Evolutionary conservation across 2,888 invertebrate species (phyloP), one percentile per base, ranked within the genome.

Genomic region (Cylindroiulus punctatus): DNA sequence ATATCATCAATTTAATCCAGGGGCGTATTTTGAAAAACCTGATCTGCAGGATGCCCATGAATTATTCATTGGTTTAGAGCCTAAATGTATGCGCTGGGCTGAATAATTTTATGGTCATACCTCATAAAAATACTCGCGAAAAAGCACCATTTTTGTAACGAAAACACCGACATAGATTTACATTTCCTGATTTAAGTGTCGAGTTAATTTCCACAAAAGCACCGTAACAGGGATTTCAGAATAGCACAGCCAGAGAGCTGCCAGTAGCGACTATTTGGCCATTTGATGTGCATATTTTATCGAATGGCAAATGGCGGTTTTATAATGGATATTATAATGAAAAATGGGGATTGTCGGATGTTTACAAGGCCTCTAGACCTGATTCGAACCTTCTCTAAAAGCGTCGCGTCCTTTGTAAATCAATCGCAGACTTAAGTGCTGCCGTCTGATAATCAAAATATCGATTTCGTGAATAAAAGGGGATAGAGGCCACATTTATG

Each of bases 261-360:
- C 19, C 4, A 65, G 26, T 65, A 10, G 57, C 22, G 57, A 22
- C 22, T 76, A 76, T 26, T 76, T 30, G 30, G 76, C 30, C 76
- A 12, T 76, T 76, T 76, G 30, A 76, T 76, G 76, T 2, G 76
- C 76, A 76, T 76, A 76, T 12, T 76, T 76, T 76, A 76, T 76
- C 30, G 76, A 30, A 30, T 3, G 26, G 26, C 65, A 76, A 14
- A 76, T 30, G 76, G 76, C 76, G 76, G 22, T 2, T 22, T 76
- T 76, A 30, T 76, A 76, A 76, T 76, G 76, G 76, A 76, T 76
- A 76, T 76, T 76, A 76, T 30, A 76, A 76, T 76, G 76, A 76
- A 76, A 76, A 76, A 76, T 76, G 76, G 76, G 30, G 76, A 76
- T 76, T 76, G 76, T 26, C 76, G 76, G 30, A 76, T 76, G 76